Base-by-base conservation (phyloP, 2,888 invertebrate species). In the Acronicta leporina region DNA sequence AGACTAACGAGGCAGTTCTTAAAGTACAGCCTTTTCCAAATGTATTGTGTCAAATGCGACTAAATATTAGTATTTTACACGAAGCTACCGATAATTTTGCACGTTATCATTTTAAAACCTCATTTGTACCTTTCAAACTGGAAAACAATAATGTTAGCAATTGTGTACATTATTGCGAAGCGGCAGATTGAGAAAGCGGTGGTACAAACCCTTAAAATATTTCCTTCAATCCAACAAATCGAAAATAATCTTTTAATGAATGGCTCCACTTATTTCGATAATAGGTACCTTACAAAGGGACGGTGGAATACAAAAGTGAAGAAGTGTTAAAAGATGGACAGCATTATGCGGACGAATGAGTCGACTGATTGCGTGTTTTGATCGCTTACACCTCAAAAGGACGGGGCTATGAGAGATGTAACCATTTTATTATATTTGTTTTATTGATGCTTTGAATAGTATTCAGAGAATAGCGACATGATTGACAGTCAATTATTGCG, bases 301-400 rank as follows among this genome's bases (percentile, higher is more conserved):
- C 75, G 73, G 60, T 60, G 65, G 59, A 68, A 71, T 74, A 86
- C 83, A 86, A 87, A 84, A 80, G 85, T 74, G 61, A 73, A 76
- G 82, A 87, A 87, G 89, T 89, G 90, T 90, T 89, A 91, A 90
- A 86, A 90, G 89, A 91, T 89, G 87, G 86, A 86, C 83, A 78
- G 86, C 83, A 86, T 89, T 90, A 90, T 88, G 84, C 83, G 76
- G 62, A 48, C 87, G 85, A 91, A 92, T 89, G 85, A 85, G 78
- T 84, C 81, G 83, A 82, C 86, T 90, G 90, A 92, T 92, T 90
- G 88, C 88, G 82, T 89, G 88, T 89, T 90, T 84, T 88, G 88
- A 89, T 89, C 86, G 77, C 76, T 83, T 76, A 83, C 82, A 83
- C 80, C 79, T 80, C 63, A 43, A 45, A 42, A 30, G 83, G 82